These are phyloP conservation scores for Phalacrocorax aristotelis DNA, from an alignment of 2,113 vertebrate species.

Conservation along the genomic window DNA sequence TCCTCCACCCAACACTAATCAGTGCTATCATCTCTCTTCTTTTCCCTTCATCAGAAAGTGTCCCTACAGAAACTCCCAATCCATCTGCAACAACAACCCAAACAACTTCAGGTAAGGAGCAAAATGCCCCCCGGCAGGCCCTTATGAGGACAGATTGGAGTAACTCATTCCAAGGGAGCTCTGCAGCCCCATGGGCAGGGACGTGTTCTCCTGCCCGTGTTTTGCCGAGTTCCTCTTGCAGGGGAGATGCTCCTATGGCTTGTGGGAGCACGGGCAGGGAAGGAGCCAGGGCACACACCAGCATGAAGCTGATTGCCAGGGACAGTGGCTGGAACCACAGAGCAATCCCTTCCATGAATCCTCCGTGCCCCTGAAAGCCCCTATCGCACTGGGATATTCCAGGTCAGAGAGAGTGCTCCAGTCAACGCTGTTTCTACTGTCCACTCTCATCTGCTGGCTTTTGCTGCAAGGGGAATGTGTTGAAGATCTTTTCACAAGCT, in stretches of 20 bases:
- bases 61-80: no score
- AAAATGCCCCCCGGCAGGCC: fast-evolving
- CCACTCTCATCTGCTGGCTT: fast-evolving
- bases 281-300: no score
- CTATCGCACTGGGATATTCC: neutral
- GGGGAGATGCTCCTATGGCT: neutral
- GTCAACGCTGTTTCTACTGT: fast-evolving
- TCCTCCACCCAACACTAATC: no score
- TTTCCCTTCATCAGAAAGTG: no score
- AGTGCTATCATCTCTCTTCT: no score
- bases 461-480: neutral
- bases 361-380: fast-evolving
- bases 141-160: fast-evolving
- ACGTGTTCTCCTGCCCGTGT: fast-evolving
- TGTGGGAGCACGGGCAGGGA: fast-evolving
- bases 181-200: neutral
- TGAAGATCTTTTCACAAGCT: neutral
- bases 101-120: neutral
- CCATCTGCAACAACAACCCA: fast-evolving
- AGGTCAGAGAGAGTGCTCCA: fast-evolving
- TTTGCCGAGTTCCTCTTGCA: fast-evolving
- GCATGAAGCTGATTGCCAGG: no score
- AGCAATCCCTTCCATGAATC: no score
- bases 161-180: neutral
- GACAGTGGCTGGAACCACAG: fast-evolving